Base-by-base conservation (phyloP, 2,113 vertebrate species). In the Hemiscyllium ocellatum region DNA sequence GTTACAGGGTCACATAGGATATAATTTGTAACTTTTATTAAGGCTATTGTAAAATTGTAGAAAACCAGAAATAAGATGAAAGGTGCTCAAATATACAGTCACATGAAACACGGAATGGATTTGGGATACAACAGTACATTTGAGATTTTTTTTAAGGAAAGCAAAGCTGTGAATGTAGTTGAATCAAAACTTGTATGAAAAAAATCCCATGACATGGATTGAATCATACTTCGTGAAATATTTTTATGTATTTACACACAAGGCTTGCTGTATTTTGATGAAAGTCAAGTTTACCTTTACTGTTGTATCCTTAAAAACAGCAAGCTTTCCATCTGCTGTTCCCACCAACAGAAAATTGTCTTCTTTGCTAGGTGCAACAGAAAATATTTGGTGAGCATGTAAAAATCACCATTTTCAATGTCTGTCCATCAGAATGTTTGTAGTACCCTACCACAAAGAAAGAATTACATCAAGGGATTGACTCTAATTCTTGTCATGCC, bases 331-430 rank as follows among this genome's bases (percentile, higher is more conserved):
- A 97, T 99, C 97, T 86, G 99, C 99, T 20, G 99, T 98, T 91
- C 99, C 99, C 70, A 98, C 98, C 97, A 99, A 97, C 96, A 99
- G 97, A 96, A 99, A 98, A 96, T 97, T 98, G 96, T 97, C 98
- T 96, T 98, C 98, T 96, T 98, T 98, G 97, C 98, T 99, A 96
- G 97, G 98, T 97, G n/a, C 87, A 96, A 96, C 47, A 24, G 22
- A 95, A 76, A 50, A 52, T 0, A 10, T n/a, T 83, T 61, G 4
- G 96, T 61, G 96, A 96, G 50, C 52, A 95, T 15, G 61, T 19
- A 95, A 89, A 47, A 61, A 29, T 1, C 85, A 24, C 22, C 56
- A 61, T 83, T 42, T 42, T 42, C 80, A 47, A 83, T 47, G 19
- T 83, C 80, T 83, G 20, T 83, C 80, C 80, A 83, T 42, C 20